Evolutionary conservation across 2,797 vertebrate species (phyloP), one percentile per base, ranked within the genome.

Genomic region (Phataginus tetradactyla): DNA sequence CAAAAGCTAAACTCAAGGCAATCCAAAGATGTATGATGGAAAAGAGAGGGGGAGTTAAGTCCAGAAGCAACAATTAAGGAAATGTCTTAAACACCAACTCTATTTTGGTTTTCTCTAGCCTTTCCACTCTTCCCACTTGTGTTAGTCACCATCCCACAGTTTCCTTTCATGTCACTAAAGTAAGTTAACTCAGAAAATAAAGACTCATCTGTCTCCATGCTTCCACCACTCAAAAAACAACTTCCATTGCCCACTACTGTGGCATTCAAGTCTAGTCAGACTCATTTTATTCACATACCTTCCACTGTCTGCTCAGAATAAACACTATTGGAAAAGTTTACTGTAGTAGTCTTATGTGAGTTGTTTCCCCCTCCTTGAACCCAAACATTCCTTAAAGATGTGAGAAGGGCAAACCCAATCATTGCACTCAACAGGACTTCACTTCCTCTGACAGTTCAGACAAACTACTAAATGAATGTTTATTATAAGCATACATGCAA

Each of bases 131-230:
- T 98, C 97, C 97, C 96, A 91, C 95, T 98, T 83, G 96, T 42
- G 91, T 98, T 98, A 98, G 98, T 98, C 98, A 98, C 95, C 97
- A 97, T 95, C 96, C 98, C 98, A 95, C 98, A 96, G 96, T 96
- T 98, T 98, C 93, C 97, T 97, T 98, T 98, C 98, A 96, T 96
- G 97, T 98, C 96, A 95, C 37, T 84, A 77, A 94, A 97, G 96
- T 81, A 91, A 96, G 63, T 91, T 97, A 94, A 96, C 96, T 95
- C 91, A 49, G 57, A 98, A 96, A 98, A 96, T 66, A 88, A 91
- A 59, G 83, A 96, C 0, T 0, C 85, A 49, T 98, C 98, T 98
- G 89, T 96, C 92, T 85, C 8, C 4, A 68, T 7, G 32, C 86
- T 95, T 72, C 72, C 42, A 55, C 72, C 69, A 15, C 66, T 95